phyloP scores from a whole-genome alignment of 2,113 vertebrate genomes.

The Gorsachius goisagi region DNA sequence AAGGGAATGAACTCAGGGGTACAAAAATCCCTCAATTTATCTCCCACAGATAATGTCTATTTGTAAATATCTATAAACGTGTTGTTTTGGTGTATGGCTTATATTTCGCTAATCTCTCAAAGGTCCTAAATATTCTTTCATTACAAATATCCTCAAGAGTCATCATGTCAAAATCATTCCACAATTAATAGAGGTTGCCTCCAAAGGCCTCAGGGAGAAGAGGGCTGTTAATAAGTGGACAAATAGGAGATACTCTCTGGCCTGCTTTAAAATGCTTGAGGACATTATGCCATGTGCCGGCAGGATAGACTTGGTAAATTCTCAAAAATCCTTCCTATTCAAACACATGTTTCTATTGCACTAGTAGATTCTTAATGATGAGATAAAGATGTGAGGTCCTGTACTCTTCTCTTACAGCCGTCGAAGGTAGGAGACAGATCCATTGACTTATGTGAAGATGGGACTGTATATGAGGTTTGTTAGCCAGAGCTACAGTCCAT shows the following conservation, averaged over 20 bases:
- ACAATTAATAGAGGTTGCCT: conserved; percentile 65
- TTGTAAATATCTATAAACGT: conserved; percentile 51
- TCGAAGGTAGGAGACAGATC: neutral
- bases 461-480: neutral
- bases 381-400: neutral
- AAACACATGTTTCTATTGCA: neutral
- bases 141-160: conserved; percentile 62
- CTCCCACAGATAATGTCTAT: conserved; percentile 60
- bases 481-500: neutral
- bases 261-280: conserved; percentile 24
- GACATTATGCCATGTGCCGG: neutral
- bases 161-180: conserved; percentile 55
- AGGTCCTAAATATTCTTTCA: conserved; percentile 52
- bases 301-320: neutral
- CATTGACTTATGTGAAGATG: neutral
- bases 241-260: conserved; percentile 31
- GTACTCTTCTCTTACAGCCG: neutral
- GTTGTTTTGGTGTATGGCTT: conserved; percentile 33
- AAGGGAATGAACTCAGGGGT: conserved; percentile 50
- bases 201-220: conserved; percentile 41
- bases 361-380: neutral
- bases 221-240: conserved; percentile 59
- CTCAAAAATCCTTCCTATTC: neutral
- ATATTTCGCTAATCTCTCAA: conserved; percentile 16
- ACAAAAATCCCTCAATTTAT: conserved; percentile 44